Evolutionary conservation across 2,888 invertebrate species (phyloP), one percentile per base, ranked within the genome.

Genomic region (Crocallis elinguaria): DNA sequence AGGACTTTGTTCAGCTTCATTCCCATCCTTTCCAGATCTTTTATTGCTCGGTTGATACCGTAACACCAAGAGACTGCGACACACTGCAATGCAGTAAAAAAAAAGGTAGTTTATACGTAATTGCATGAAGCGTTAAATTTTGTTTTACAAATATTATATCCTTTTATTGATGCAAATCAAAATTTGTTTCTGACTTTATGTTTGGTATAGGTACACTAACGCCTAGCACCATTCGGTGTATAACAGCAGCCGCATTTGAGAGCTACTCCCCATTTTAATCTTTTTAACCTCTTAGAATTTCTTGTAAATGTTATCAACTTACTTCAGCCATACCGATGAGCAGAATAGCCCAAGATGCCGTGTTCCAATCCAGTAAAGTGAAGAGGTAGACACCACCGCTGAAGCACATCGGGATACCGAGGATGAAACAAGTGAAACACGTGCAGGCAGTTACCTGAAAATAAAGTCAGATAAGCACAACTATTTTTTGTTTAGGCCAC

Each of bases 321-420:
- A 92, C 94, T 92, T 95, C 95, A 38, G 93, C 93, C 55, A 94
- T 82, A 46, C 95, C 95, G 69, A 96, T 94, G 50, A 95, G 84
- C 38, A 95, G 83, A 49, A 95, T 94, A 12, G 95, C 95, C 94
- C 95, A 95, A 1, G 95, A 94, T 7, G 95, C 95, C 0, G 95
- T 95, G 78, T 95, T 95, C 94, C 95, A 95, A 81, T 96, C 95
- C 83, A 95, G 91, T 44, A 96, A 73, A 4, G 95, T 94, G 73
- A 96, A 94, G 61, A 96, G 81, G 72, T 94, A 96, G 49, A 96
- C 93, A 8, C 95, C 95, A 3, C 95, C 95, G 66, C 94, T 92
- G 74, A 94, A 95, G 75, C 96, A 94, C 94, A 96, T 95, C 19
- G 96, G 94, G 27, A 96, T 72, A 0, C 94, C 96, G 33, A 95